Percentiles rank a stretch among this genome's conserved stretches.
Evolutionary conservation across 2,888 invertebrate genomes (phyloP).

Genomic region (Proisotoma minuta): DNA sequence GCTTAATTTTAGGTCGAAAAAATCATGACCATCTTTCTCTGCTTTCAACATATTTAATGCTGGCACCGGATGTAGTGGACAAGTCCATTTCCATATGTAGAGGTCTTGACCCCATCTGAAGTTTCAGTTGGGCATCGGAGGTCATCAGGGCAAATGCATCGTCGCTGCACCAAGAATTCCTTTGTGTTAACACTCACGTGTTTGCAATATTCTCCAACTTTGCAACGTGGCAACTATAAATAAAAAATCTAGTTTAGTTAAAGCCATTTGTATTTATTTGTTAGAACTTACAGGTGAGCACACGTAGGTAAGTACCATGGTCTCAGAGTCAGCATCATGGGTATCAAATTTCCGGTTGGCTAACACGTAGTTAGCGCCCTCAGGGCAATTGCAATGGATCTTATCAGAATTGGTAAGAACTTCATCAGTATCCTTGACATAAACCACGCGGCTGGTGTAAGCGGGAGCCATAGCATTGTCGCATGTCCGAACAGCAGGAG

Average conservation of each 20-base stretch:
- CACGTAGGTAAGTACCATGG: constrained; percentile 43
- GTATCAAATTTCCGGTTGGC: constrained; percentile 46
- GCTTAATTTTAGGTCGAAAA: too few relatives aligned
- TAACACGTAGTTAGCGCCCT: constrained; percentile 42
- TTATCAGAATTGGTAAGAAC: constrained; percentile 40
- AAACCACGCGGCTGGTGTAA: constrained; percentile 44
- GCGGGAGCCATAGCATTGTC: constrained; percentile 34
- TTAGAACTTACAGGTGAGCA: constrained; percentile 42
- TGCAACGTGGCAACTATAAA: constrained; percentile 38
- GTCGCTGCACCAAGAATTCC: constrained; percentile 47
- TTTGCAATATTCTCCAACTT: constrained; percentile 45
- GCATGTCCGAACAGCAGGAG: constrained; percentile 37
- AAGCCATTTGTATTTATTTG: neutral
- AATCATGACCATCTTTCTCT: too few relatives aligned
- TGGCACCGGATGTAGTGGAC: constrained; percentile 43
- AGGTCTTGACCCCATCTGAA: constrained; percentile 32
- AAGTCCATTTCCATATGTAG: constrained; percentile 38
- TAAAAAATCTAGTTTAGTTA: neutral
- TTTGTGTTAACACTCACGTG: constrained; percentile 38
- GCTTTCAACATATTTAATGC: too few relatives aligned
- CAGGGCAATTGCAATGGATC: constrained; percentile 47
- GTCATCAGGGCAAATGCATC: constrained; percentile 45
- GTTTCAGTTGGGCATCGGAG: constrained; percentile 44
- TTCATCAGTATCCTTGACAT: constrained; percentile 44
- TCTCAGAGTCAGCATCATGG: constrained; percentile 40